These are phyloP conservation scores for Cydia pomonella DNA, from an alignment of 1,140 invertebrate genomes.

Conservation along the genomic window DNA sequence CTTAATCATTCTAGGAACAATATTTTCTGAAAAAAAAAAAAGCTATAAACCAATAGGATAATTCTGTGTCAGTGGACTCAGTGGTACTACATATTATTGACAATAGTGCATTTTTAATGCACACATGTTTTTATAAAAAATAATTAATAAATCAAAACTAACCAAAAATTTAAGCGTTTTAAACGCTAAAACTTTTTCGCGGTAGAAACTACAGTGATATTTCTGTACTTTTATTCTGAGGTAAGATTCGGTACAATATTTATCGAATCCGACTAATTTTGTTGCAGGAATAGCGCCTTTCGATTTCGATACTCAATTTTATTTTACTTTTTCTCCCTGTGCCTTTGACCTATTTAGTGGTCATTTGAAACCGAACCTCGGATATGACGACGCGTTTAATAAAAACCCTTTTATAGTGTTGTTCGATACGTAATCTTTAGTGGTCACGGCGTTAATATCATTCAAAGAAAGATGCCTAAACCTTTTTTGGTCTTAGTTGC, in stretches of 20 bases:
- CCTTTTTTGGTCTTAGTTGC: background rate
- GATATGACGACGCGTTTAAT: slow-evolving; percentile 20
- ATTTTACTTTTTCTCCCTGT: background rate
- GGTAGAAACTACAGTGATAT: background rate
- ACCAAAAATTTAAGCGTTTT: too few relatives aligned
- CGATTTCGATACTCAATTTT: slow-evolving; percentile 1
- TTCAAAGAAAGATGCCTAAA: background rate
- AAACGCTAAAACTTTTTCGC: too few relatives aligned
- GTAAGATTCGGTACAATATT: background rate
- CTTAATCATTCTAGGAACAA: too few relatives aligned
- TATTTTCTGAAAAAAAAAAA: too few relatives aligned
- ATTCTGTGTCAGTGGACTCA: too few relatives aligned
- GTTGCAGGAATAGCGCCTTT: slow-evolving; percentile 12
- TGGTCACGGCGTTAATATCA: background rate
- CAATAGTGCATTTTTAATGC: too few relatives aligned
- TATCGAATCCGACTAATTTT: slow-evolving; percentile 14
- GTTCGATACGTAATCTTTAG: slow-evolving; percentile 15
- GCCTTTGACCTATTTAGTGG: slow-evolving; percentile 28
- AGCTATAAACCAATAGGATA: too few relatives aligned
- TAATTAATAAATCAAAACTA: too few relatives aligned
- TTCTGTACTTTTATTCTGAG: background rate
- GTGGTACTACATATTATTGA: too few relatives aligned
- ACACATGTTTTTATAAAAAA: too few relatives aligned
- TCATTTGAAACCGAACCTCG: slow-evolving; percentile 7
- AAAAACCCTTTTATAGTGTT: slow-evolving; percentile 6